Base-by-base conservation (phyloP, 2,797 vertebrate species). In the Epinephelus awoara region DNA sequence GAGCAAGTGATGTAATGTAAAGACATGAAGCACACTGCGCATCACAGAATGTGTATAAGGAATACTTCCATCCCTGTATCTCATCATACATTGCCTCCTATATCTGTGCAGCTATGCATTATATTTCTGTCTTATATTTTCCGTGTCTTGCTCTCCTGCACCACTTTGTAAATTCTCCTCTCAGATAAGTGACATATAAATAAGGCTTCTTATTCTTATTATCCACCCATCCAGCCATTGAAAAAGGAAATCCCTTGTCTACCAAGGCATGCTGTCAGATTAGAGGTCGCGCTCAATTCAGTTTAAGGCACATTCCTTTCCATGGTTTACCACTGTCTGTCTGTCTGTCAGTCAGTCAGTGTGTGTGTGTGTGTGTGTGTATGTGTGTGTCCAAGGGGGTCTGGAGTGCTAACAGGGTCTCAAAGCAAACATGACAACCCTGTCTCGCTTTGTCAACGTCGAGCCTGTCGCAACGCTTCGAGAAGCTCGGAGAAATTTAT, bases 361-460 rank as follows among this genome's bases (percentile, higher is more conserved):
- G 55, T 61, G 40, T 66, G 47, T 67, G 25, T 55, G 19, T 75
- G 19, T 66, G 18, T 63, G 19, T 67, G 19, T 67, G 34, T 77
- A 69, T 70, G 67, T 73, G 80, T 72, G 69, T 82, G 83, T 87
- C 80, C 72, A 9, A 66, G 67, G n/a, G 63, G 80, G 85, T 85
- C 87, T 83, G 80, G 61, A 85, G 83, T 57, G 83, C 84, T 89
- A 92, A 92, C 86, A 88, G 88, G 86, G 72, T 91, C 84, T 92
- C 85, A 87, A 88, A 91, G 85, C 86, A 89, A 91, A 93, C 86
- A 90, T 91, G 90, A 92, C 92, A 91, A 90, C 66, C 85, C 58
- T 85, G 91, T 90, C 89, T 82, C 29, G 65, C 80, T 88, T 77
- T 84, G 88, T 91, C 86, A 89, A 54, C 19, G 73, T 85, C 87